Base-by-base conservation (phyloP, 1,140 invertebrate species). In the Drosophila asahinai region DNA sequence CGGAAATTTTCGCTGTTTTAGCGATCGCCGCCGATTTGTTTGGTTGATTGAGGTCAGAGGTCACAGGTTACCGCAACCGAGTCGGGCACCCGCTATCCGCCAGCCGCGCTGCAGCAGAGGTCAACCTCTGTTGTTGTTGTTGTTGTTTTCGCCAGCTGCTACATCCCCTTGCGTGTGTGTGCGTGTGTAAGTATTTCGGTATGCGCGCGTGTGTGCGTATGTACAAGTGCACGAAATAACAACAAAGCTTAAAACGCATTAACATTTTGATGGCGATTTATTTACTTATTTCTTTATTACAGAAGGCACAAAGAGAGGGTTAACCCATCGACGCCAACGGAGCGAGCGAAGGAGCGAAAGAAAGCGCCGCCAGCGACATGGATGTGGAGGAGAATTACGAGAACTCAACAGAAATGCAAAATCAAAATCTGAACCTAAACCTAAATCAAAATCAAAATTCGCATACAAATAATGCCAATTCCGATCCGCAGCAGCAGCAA, bases 361-460 rank as follows among this genome's bases (percentile, higher is more conserved):
- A 36, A 30, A 47, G 19, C 47, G 19, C 17, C 17, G 17, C 3
- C 54, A 60, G 27, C 67, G 58, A 40, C 27, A 91, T 91, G 86
- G 86, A 91, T 59, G 86, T 91, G 55, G 86, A 91, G 67, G 86
- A 91, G 64, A 91, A 73, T 36, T 86, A 78, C 66, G 86, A 91
- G 66, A 83, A 62, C 59, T 55, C 81, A 49, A 63, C 81, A 40
- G 86, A 74, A 72, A 70, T 65, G 75, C 59, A 68, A 43, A 65
- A 52, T 22, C 57, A 61, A 40, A 62, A 71, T 48, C 60, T 49
- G 64, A 80, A 58, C 64, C 51, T 63, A 19, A 71, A 78, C 9
- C 42, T 33, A 2, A 62, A 63, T 42, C 63, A 40, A 51, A 75
- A 77, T 48, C 60, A 66, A 12, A 80, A 81, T 52, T 17, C 30